A percentile compares a stretch with the other conserved stretches of the same genome.
Conservation (phyloP, 2,888 invertebrate species). For the Morinoia aosen region DNA sequence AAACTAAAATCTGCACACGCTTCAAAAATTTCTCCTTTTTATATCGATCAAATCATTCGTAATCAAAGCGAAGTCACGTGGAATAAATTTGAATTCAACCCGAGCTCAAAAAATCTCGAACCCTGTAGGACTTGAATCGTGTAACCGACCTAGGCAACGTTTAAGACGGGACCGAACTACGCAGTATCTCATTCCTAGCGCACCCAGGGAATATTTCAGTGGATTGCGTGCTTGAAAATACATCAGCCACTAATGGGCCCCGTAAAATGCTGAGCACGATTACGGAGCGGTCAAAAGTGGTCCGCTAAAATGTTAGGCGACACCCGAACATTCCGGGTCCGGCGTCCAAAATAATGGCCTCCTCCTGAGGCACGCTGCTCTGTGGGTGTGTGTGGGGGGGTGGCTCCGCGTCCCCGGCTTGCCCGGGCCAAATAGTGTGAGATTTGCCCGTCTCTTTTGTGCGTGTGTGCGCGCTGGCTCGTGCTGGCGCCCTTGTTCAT, state of each 20-base stretch:
- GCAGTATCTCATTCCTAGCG: background rate
- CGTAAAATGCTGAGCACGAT: conserved; percentile 17
- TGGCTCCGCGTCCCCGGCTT: background rate
- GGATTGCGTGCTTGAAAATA: background rate
- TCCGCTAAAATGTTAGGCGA: conserved; percentile 4
- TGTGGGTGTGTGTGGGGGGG: background rate
- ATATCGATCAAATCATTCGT: no score
- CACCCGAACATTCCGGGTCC: background rate
- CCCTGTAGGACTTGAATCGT: no score
- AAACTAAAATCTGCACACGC: no score
- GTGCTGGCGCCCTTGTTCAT: background rate
- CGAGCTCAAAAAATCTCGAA: no score
- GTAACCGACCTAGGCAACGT: no score
- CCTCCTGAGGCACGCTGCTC: background rate
- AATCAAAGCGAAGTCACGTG: no score
- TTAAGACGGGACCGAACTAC: background rate
- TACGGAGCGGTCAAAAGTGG: background rate
- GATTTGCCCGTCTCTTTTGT: background rate
- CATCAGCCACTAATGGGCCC: background rate
- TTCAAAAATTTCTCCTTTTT: no score
- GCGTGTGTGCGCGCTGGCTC: background rate
- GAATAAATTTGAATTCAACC: no score
- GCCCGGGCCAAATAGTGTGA: background rate
- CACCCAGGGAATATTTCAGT: background rate
- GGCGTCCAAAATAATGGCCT: background rate